These are phyloP conservation scores for Berghia stephanieae DNA, from an alignment of 1,140 invertebrate species.

Conservation along the genomic window DNA sequence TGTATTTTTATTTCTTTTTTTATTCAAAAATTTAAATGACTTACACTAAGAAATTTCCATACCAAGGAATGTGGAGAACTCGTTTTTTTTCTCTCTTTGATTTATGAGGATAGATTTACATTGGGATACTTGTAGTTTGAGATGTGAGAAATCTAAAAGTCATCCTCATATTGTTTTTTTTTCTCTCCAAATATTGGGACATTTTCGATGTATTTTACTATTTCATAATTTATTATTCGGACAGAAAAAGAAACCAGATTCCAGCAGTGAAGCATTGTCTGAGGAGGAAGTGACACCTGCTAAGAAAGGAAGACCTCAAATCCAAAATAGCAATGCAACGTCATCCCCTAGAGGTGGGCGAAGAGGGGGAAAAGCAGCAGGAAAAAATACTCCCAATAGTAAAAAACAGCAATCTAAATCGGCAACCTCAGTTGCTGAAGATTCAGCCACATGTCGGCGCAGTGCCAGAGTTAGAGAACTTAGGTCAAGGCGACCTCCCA, in stretches of 20 bases:
- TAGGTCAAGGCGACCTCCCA: constrained; percentile 21
- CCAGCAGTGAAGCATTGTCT: constrained; percentile 12
- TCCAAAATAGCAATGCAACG: neutral
- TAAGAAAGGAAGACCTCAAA: constrained; percentile 24
- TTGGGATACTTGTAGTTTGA: too few relatives aligned
- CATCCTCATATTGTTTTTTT: constrained; percentile 4
- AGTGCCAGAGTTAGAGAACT: constrained; percentile 22
- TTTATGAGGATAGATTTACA: too few relatives aligned
- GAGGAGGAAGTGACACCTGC: constrained; percentile 28
- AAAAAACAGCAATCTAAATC: neutral
- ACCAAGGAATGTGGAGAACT: too few relatives aligned
- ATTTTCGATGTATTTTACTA: too few relatives aligned
- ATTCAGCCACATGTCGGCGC: constrained; percentile 29
- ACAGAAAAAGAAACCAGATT: constrained; percentile 32
- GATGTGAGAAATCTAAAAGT: too few relatives aligned
- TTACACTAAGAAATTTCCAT: too few relatives aligned
- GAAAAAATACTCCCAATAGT: too few relatives aligned
- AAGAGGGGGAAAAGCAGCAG: neutral
- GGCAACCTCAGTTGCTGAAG: constrained; percentile 28
- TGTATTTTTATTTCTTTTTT: too few relatives aligned
- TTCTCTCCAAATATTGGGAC: too few relatives aligned
- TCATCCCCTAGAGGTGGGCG: neutral
- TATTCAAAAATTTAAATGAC: too few relatives aligned
- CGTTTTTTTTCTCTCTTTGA: too few relatives aligned
- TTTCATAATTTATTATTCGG: too few relatives aligned